phyloP scores from a whole-genome alignment of 2,113 vertebrate genomes.

The Ceratotherium simum region DNA sequence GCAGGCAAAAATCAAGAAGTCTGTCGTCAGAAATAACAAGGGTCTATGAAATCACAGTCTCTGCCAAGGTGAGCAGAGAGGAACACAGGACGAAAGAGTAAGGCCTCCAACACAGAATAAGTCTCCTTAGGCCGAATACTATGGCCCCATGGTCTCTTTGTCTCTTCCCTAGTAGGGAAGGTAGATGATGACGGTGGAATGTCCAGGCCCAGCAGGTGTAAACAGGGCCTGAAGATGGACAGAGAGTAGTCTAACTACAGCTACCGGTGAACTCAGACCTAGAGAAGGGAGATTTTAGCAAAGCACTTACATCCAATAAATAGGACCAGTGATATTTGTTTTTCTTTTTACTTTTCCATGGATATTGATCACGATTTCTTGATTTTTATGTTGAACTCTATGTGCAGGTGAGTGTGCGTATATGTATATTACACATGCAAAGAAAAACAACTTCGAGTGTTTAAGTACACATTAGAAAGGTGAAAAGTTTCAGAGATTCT shows the following conservation, averaged over 20 bases:
- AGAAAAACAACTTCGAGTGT: neutral
- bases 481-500: slow-evolving; percentile 34
- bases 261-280: neutral
- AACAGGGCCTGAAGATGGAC: neutral
- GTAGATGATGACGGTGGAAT: rapidly evolving
- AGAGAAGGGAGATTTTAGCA: neutral
- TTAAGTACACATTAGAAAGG: neutral
- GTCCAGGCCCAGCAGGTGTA: neutral
- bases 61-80: neutral
- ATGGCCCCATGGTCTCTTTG: neutral
- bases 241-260: neutral
- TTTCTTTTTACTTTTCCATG: neutral
- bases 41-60: neutral
- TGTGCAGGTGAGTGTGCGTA: neutral
- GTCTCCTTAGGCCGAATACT: neutral
- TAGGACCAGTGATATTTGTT: neutral
- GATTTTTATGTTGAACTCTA: neutral
- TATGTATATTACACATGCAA: neutral
- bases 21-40: neutral
- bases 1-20: neutral
- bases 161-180: neutral
- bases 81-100: neutral
- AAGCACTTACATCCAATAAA: neutral
- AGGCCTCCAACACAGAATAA: neutral
- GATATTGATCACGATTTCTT: neutral